phyloP scores from a whole-genome alignment of 2,888 invertebrate species.

The Xanthorhoe designata region DNA sequence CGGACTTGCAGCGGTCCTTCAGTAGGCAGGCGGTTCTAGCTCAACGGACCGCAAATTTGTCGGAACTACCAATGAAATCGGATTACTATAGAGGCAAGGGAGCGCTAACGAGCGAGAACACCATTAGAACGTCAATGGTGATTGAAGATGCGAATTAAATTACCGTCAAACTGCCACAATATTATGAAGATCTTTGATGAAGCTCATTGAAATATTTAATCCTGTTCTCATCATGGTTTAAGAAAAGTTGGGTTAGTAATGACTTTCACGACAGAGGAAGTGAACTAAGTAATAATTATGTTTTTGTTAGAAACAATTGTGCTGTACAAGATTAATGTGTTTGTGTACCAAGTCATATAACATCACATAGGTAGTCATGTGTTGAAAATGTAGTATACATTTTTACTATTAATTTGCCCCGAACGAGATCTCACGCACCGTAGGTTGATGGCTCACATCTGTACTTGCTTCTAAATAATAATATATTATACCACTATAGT shows the following conservation, averaged over 20 bases:
- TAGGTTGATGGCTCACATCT: too few species aligned
- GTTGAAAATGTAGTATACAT: too few species aligned
- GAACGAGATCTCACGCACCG: too few species aligned
- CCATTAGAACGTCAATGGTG: slow-evolving; percentile 58
- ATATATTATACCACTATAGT: too few species aligned
- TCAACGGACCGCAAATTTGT: slow-evolving; percentile 81
- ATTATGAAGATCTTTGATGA: slow-evolving; percentile 26
- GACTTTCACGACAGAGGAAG: background rate
- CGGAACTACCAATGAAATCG: slow-evolving; percentile 79
- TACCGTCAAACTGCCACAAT: slow-evolving; percentile 33
- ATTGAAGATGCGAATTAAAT: slow-evolving; percentile 38
- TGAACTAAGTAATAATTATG: background rate
- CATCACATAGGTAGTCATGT: too few species aligned
- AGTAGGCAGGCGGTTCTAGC: slow-evolving; percentile 58
- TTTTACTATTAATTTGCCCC: too few species aligned
- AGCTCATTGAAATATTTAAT: slow-evolving; percentile 20
- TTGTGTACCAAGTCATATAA: too few species aligned
- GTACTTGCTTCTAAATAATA: too few species aligned
- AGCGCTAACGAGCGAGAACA: slow-evolving; percentile 74
- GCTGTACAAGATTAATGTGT: too few species aligned
- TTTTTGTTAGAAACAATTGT: background rate
- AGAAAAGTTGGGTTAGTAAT: background rate
- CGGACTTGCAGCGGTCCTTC: slow-evolving; percentile 48
- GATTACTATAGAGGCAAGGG: slow-evolving; percentile 73
- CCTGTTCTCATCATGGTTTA: slow-evolving; percentile 9